Percentiles rank a stretch among this genome's conserved stretches.
phyloP scores from a whole-genome alignment of 2,888 invertebrate genomes.

The Pandemis heparana region DNA sequence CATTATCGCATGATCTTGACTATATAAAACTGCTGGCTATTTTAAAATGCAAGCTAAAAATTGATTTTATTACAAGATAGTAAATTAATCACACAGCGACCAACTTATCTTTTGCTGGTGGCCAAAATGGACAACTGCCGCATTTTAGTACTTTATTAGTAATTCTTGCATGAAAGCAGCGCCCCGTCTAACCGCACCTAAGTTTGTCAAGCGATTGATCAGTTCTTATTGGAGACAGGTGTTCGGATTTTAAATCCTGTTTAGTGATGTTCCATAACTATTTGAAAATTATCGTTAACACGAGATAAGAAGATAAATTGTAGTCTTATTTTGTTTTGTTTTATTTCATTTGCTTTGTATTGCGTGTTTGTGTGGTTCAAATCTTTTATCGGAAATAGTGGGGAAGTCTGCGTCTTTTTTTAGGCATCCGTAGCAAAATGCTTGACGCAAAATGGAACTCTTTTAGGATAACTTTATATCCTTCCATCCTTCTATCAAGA shows the following conservation, averaged over 20 bases:
- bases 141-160: not conserved
- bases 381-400: no score
- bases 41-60: conserved; percentile 10
- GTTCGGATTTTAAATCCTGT: conserved; percentile 7
- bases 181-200: not conserved
- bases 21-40: not conserved
- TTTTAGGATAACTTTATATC: no score
- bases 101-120: conserved; percentile 14
- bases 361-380: no score
- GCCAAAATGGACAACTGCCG: not conserved
- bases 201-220: conserved; percentile 5
- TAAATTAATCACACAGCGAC: conserved; percentile 7
- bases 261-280: not conserved
- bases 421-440: no score
- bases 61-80: conserved; percentile 20
- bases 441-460: no score
- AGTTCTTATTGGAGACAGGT: conserved; percentile 2
- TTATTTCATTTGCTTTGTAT: no score
- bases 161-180: not conserved
- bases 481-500: no score
- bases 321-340: no score
- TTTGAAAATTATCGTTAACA: not conserved
- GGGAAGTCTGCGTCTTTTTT: no score
- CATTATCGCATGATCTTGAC: not conserved
- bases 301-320: not conserved